phyloP scores from a whole-genome alignment of 2,113 vertebrate species.

The Elanoides forficatus region DNA sequence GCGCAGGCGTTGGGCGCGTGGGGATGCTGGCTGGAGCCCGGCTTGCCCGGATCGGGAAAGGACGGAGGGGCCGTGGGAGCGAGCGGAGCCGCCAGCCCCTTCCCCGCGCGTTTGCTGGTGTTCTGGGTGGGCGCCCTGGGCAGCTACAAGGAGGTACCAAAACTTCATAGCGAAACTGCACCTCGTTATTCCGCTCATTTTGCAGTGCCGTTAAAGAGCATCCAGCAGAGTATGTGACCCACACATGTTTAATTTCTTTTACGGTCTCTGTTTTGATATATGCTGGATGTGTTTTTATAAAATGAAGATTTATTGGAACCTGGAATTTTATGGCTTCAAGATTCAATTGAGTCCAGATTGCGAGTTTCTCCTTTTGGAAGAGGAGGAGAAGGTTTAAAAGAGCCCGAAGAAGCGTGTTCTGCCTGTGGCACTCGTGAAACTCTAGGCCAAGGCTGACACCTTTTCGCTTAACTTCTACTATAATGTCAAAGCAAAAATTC shows the following conservation, averaged over 20 bases:
- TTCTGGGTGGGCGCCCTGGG: not conserved
- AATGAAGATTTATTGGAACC: conserved; percentile 44
- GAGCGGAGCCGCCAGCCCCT: not conserved
- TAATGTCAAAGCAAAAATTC: conserved; percentile 50
- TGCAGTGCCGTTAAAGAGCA: not conserved
- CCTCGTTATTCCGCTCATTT: not conserved
- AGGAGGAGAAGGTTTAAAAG: conserved; percentile 12
- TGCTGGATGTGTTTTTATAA: conserved; percentile 20
- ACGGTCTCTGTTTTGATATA: conserved; percentile 36
- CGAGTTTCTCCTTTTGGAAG: conserved; percentile 11
- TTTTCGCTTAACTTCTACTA: conserved; percentile 16
- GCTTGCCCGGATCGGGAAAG: not conserved
- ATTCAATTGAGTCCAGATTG: conserved; percentile 52
- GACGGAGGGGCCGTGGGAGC: fast-evolving
- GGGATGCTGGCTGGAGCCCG: not conserved
- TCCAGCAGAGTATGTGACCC: conserved; percentile 16
- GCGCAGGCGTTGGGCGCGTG: fast-evolving
- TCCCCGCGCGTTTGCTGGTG: fast-evolving
- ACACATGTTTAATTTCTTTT: conserved; percentile 51
- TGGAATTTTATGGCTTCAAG: conserved; percentile 16
- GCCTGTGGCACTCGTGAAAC: not conserved
- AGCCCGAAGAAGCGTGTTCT: not conserved
- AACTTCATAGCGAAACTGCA: not conserved
- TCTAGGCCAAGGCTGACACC: conserved; percentile 36
- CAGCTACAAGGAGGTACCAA: not conserved